A percentile compares a stretch with the other conserved stretches of the same genome.
Conservation (phyloP, 1,140 invertebrate genomes). For the Contarinia nasturtii region DNA sequence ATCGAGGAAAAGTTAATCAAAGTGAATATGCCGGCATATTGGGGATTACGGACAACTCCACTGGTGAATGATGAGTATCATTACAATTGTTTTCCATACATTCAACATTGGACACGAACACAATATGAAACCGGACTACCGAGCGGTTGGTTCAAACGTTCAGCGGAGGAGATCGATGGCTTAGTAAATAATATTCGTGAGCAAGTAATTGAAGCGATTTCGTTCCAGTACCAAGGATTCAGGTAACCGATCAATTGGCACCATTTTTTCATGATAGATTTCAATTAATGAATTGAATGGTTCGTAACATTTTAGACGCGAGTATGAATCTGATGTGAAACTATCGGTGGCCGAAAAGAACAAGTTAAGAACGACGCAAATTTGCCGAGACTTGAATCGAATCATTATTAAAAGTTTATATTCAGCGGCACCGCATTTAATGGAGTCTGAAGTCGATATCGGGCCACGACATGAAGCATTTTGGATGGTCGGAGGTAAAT, state of each 20-base stretch:
- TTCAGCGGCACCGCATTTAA: conserved; percentile 34
- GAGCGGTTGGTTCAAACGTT: conserved; percentile 26
- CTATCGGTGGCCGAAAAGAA: not conserved
- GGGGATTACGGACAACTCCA: conserved; percentile 45
- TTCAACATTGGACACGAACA: conserved; percentile 54
- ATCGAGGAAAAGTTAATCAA: conserved; percentile 68
- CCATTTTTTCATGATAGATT: not conserved
- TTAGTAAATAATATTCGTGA: conserved; percentile 13
- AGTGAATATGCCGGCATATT: conserved; percentile 59
- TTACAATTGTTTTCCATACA: conserved; percentile 43
- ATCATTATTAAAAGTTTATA: conserved; percentile 35
- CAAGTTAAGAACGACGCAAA: not conserved
- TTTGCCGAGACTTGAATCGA: conserved; percentile 14
- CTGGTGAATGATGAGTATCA: conserved; percentile 36
- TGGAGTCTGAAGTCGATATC: conserved; percentile 44
- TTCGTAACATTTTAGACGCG: not conserved
- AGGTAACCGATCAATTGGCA: not conserved
- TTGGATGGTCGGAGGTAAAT: conserved; percentile 47
- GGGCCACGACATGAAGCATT: conserved; percentile 59
- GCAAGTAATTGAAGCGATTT: not conserved
- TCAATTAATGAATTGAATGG: too few relatives aligned
- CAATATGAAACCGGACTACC: conserved; percentile 33
- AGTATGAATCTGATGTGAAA: not conserved
- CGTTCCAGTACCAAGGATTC: not conserved
- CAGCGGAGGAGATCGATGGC: conserved; percentile 21